Percentiles rank a stretch among this genome's conserved stretches.
Evolutionary conservation across 2,797 vertebrate species (phyloP).

Genomic region (Pangasius sanitwongsei): DNA sequence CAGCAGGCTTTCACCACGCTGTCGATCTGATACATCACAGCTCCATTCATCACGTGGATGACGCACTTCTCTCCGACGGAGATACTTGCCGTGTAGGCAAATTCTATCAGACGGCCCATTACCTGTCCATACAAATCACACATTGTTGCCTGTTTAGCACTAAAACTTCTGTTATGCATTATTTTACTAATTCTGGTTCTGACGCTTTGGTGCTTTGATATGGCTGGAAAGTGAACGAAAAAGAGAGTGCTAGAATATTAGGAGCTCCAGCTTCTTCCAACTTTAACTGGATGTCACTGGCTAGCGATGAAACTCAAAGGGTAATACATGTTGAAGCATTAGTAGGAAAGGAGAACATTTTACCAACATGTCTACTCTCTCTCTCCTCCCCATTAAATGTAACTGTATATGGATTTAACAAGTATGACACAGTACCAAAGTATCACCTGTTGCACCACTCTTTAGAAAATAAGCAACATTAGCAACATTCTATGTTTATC

Average conservation of each 20-base stretch:
- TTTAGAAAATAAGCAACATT: background rate
- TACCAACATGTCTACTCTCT: background rate
- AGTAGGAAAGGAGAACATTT: background rate
- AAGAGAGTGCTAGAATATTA: background rate
- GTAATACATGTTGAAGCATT: background rate
- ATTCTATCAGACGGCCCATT: constrained; percentile 91
- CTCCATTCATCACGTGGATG: constrained; percentile 92
- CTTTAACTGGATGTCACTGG: background rate
- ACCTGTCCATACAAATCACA: constrained; percentile 69
- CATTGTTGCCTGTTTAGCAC: background rate
- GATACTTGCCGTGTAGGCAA: constrained; percentile 95
- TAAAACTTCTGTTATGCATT: background rate
- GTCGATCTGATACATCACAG: constrained; percentile 98
- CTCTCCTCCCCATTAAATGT: background rate
- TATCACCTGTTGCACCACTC: background rate
- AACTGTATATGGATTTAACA: background rate
- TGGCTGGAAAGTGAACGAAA: background rate
- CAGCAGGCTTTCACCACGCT: constrained; percentile 93
- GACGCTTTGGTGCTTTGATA: background rate
- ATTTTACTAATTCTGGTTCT: background rate
- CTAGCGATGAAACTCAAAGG: background rate
- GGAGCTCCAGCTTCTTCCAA: background rate
- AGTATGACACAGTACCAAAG: background rate
- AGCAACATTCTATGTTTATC: background rate
- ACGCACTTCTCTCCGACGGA: constrained; percentile 94